phyloP scores from a whole-genome alignment of 2,113 vertebrate species.

The Eurystomus gularis region DNA sequence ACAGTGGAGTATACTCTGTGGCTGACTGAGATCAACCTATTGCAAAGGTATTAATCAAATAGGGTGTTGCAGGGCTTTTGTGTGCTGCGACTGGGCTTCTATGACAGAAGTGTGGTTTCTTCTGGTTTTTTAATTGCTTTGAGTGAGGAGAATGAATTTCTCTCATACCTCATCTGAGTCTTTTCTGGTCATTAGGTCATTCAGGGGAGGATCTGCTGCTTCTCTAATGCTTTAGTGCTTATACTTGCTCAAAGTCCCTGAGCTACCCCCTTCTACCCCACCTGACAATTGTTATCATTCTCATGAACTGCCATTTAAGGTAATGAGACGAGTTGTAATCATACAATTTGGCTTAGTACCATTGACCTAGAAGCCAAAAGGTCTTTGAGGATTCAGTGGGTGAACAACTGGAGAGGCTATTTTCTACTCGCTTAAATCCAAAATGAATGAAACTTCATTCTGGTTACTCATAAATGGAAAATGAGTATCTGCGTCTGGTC shows the following conservation, averaged over 20 bases:
- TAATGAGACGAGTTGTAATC: background rate
- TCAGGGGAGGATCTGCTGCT: background rate
- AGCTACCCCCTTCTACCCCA: background rate
- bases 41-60: background rate
- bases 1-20: background rate
- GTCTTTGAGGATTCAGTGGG: background rate
- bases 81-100: background rate
- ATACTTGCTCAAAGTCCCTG: background rate
- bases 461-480: slow-evolving; percentile 21
- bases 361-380: background rate
- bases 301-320: slow-evolving; percentile 10
- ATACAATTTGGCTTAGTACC: background rate
- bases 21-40: background rate
- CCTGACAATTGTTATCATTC: background rate
- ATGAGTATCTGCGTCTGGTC: background rate
- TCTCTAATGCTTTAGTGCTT: background rate
- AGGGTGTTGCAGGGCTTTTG: background rate
- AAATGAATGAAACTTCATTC: slow-evolving; percentile 11
- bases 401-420: background rate
- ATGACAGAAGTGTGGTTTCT: background rate
- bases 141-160: background rate
- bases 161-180: background rate
- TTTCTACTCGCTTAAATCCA: slow-evolving; percentile 14
- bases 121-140: background rate
- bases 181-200: background rate